Conservation (phyloP, 2,888 invertebrate species). For the Phania funesta region DNA sequence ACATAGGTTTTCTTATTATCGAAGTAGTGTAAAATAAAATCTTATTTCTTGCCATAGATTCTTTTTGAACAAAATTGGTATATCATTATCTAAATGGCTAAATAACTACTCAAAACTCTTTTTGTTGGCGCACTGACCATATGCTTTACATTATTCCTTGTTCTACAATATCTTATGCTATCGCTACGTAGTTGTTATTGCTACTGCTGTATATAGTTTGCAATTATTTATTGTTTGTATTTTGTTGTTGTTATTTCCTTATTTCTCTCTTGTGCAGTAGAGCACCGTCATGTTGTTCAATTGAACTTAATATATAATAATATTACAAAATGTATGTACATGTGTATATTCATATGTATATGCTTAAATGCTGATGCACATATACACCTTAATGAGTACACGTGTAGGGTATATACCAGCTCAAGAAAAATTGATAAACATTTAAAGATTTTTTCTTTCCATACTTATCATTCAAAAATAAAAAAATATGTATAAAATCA, state of each 20-base stretch:
- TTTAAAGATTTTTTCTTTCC: conserved; percentile 21
- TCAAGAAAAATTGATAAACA: conserved; percentile 34
- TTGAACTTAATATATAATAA: conserved; percentile 63
- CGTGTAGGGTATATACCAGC: background rate
- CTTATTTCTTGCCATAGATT: background rate
- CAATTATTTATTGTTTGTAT: conserved; percentile 43
- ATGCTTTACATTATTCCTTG: background rate
- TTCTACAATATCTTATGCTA: background rate
- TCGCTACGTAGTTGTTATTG: background rate
- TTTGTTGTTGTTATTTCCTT: background rate
- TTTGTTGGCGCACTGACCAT: background rate
- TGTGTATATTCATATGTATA: background rate
- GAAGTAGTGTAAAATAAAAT: too few relatives aligned
- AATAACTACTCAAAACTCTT: too few relatives aligned
- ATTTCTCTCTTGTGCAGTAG: conserved; percentile 4
- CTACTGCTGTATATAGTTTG: conserved; percentile 2
- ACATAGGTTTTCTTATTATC: background rate
- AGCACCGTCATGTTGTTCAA: conserved; percentile 45
- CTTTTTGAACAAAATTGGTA: too few relatives aligned
- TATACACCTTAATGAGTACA: background rate
- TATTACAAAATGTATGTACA: conserved; percentile 17
- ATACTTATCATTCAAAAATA: conserved; percentile 7
- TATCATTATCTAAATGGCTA: too few relatives aligned
- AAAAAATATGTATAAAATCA: conserved; percentile 56
- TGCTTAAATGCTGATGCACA: background rate